These are phyloP conservation scores for Saxicola maurus DNA, from an alignment of 2,797 vertebrate genomes.

Conservation along the genomic window DNA sequence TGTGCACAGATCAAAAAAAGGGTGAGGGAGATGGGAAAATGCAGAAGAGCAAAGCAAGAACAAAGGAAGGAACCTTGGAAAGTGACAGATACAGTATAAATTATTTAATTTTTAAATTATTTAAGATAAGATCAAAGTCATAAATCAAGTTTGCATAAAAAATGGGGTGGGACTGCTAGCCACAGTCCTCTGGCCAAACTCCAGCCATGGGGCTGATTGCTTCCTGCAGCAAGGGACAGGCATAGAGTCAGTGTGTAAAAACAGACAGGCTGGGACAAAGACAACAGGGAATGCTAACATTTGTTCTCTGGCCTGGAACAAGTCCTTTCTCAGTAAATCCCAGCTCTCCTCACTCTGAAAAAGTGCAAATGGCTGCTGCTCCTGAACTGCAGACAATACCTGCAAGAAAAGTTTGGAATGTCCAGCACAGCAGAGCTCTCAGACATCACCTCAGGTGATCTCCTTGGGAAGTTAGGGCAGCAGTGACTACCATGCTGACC, in stretches of 20 bases:
- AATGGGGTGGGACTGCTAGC: slow-evolving; percentile 18
- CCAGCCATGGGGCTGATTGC: not conserved
- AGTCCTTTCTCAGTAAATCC: not conserved
- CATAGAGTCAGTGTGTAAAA: not conserved
- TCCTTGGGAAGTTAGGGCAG: not conserved
- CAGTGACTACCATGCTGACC: not conserved
- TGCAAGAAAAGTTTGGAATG: not conserved
- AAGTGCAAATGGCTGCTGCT: not conserved
- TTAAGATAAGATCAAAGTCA: slow-evolving; percentile 50
- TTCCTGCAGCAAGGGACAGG: not conserved
- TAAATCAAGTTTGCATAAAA: slow-evolving; percentile 57
- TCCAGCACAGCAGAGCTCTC: not conserved
- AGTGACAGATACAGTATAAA: slow-evolving; percentile 39
- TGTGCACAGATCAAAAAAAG: not conserved
- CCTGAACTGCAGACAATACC: not conserved
- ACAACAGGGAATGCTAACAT: not conserved
- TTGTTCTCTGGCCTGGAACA: not conserved
- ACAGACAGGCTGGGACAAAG: not conserved
- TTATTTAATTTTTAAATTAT: slow-evolving; percentile 60
- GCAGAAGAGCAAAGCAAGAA: slow-evolving; percentile 15
- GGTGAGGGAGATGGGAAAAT: not conserved
- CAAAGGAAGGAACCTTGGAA: slow-evolving; percentile 29
- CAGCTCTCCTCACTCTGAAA: not conserved
- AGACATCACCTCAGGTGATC: not conserved
- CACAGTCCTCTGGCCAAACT: not conserved